Percentiles rank a stretch among this genome's conserved stretches.
These are phyloP conservation scores for Ictalurus furcatus DNA, from an alignment of 2,113 vertebrate species.

Conservation along the genomic window DNA sequence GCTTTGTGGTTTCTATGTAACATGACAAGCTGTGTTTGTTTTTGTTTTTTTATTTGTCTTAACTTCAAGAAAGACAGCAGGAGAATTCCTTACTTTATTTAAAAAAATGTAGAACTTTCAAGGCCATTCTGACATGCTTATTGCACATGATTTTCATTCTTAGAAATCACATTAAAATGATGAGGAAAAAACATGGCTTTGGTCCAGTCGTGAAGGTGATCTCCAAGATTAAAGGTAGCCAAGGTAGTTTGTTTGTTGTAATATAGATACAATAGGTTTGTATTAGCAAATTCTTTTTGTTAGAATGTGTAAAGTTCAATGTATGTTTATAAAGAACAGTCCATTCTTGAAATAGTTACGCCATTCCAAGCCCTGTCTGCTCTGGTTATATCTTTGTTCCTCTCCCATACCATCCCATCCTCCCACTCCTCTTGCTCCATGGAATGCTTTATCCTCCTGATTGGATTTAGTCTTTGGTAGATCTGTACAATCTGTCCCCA, in stretches of 20 bases:
- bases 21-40: too few species aligned
- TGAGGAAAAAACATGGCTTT: background rate
- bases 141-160: background rate
- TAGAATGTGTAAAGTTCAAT: background rate
- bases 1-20: too few species aligned
- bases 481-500: background rate
- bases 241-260: background rate
- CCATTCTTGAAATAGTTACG: background rate
- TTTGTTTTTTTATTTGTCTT: too few species aligned
- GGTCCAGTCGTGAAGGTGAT: background rate
- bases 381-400: conserved; percentile 8
- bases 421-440: background rate
- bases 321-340: background rate
- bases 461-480: background rate
- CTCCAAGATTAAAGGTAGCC: background rate
- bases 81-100: too few species aligned
- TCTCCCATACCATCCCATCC: background rate
- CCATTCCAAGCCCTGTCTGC: background rate
- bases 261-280: background rate
- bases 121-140: background rate
- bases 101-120: background rate
- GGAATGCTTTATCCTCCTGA: conserved; percentile 40
- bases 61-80: too few species aligned
- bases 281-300: background rate
- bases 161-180: background rate